These are phyloP conservation scores for Falco rusticolus DNA, from an alignment of 2,797 vertebrate species.

Conservation along the genomic window DNA sequence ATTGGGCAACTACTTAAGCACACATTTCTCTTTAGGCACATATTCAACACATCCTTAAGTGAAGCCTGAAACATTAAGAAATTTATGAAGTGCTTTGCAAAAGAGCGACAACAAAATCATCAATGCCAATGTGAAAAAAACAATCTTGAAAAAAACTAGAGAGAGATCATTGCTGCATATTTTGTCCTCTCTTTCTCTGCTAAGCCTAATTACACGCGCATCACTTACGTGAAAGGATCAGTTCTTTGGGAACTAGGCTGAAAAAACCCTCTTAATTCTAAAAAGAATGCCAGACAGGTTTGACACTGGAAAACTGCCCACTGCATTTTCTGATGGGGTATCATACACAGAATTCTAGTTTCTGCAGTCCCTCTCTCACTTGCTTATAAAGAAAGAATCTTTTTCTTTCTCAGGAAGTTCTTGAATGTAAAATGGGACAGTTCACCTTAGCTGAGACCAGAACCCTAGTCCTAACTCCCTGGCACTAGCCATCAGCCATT, in stretches of 20 bases:
- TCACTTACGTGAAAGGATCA: not conserved
- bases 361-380: not conserved
- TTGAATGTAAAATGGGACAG: not conserved
- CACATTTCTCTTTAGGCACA: not conserved
- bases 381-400: not conserved
- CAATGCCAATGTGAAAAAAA: not conserved
- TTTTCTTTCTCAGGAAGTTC: not conserved
- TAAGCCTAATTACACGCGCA: not conserved
- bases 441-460: not conserved
- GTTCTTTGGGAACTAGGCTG: not conserved
- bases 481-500: not conserved
- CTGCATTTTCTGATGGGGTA: rapidly evolving
- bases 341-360: not conserved
- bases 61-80: not conserved
- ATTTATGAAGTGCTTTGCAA: not conserved
- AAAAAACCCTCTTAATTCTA: not conserved
- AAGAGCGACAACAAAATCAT: not conserved
- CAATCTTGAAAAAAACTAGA: not conserved
- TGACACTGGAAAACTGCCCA: not conserved
- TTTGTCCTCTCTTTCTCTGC: not conserved
- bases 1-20: not conserved
- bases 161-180: not conserved
- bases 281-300: not conserved
- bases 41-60: not conserved
- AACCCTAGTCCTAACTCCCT: not conserved